Evolutionary conservation across 92 coral and sea anemone species (phyloP).

Genomic region (Umimayanthus kanabou): DNA sequence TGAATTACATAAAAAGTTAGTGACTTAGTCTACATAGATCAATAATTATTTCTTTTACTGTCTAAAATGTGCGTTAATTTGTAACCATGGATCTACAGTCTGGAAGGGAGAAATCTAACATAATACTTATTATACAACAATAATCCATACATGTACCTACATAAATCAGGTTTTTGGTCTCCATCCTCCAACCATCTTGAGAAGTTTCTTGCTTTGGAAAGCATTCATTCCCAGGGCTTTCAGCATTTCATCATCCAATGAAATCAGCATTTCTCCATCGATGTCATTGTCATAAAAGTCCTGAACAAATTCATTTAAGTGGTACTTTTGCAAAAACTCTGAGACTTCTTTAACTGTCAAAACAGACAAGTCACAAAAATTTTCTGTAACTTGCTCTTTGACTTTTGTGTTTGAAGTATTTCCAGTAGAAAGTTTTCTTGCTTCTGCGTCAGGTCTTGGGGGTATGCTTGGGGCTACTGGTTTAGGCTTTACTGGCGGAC

Average conservation of each 20-base stretch:
- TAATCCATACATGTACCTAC: neutral
- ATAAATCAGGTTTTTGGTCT: slow-evolving; percentile 66
- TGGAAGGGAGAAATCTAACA: too few relatives aligned
- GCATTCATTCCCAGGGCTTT: slow-evolving; percentile 77
- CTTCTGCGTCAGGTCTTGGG: slow-evolving; percentile 18
- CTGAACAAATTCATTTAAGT: slow-evolving; percentile 61
- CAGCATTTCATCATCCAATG: slow-evolving; percentile 69
- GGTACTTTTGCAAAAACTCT: slow-evolving; percentile 70
- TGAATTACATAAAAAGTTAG: too few relatives aligned
- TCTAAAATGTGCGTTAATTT: too few relatives aligned
- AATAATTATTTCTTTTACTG: too few relatives aligned
- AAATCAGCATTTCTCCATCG: slow-evolving; percentile 82
- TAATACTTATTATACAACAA: too few relatives aligned
- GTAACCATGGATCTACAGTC: too few relatives aligned
- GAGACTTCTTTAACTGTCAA: slow-evolving; percentile 76
- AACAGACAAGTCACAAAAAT: slow-evolving; percentile 8
- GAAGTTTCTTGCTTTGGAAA: slow-evolving; percentile 83
- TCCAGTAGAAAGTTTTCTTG: slow-evolving; percentile 6
- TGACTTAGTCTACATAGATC: too few relatives aligned
- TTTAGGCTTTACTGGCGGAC: slow-evolving; percentile 29
- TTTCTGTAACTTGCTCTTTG: neutral
- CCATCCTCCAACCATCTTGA: slow-evolving; percentile 82
- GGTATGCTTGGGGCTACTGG: slow-evolving; percentile 31
- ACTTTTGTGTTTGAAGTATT: slow-evolving; percentile 7
- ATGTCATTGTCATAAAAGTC: slow-evolving; percentile 66